phyloP scores from a whole-genome alignment of 2,888 invertebrate genomes.

The Seladonia tumulorum region DNA sequence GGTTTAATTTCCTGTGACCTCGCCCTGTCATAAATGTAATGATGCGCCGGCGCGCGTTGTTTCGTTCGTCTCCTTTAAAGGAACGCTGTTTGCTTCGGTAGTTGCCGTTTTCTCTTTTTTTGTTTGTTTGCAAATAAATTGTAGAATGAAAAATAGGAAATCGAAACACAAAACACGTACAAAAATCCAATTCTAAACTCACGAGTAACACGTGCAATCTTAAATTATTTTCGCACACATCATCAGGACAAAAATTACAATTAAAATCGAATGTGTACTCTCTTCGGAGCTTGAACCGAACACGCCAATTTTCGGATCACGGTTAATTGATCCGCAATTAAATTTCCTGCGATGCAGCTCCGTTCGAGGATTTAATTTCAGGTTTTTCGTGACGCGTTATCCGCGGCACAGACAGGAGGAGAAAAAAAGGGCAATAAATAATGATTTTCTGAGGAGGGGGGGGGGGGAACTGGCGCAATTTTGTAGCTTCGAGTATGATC shows the following conservation, averaged over 20 bases:
- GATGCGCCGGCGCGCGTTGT: background rate
- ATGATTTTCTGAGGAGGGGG: background rate
- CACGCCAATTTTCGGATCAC: background rate
- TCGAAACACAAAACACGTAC: background rate
- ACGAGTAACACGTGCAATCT: too few species aligned
- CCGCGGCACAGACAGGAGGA: background rate
- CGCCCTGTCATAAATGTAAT: background rate
- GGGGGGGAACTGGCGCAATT: background rate
- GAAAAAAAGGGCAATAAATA: background rate
- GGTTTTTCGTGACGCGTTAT: background rate
- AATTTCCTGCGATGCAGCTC: background rate
- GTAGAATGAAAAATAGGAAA: background rate
- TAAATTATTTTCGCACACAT: background rate
- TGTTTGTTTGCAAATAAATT: background rate
- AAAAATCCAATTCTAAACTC: too few species aligned
- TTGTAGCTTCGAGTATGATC: conserved; percentile 15
- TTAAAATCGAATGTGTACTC: background rate
- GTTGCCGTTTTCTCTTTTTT: background rate
- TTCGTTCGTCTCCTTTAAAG: background rate
- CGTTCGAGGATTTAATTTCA: background rate
- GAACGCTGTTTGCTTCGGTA: background rate
- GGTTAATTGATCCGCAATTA: background rate
- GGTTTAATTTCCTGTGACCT: background rate
- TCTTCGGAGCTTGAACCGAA: background rate
- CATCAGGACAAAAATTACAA: background rate